These are phyloP conservation scores for Okamejei kenojei DNA, from an alignment of 2,797 vertebrate species.

Conservation along the genomic window DNA sequence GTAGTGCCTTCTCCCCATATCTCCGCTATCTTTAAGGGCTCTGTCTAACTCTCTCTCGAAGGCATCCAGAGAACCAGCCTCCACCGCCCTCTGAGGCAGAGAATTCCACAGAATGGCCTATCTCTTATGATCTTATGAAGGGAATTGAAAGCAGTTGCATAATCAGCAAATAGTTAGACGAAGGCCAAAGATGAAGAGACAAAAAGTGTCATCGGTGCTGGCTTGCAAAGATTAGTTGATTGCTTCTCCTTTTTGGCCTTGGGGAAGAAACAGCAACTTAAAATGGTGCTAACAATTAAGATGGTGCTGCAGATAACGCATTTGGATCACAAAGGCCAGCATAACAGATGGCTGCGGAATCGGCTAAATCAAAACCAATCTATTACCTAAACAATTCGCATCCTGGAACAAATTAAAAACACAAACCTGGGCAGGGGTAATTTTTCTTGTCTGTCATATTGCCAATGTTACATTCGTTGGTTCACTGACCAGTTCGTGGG, in stretches of 20 bases:
- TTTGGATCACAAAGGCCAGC: not conserved
- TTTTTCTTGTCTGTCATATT: slow-evolving; percentile 13
- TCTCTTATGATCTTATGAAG: too few species aligned
- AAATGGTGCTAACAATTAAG: not conserved
- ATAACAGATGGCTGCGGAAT: not conserved
- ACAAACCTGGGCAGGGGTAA: not conserved
- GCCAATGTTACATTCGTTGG: slow-evolving; percentile 6
- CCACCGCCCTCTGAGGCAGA: too few species aligned
- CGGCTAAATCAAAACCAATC: not conserved
- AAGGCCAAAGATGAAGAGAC: too few species aligned
- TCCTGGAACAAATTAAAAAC: not conserved
- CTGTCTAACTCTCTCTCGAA: too few species aligned
- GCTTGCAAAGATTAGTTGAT: not conserved
- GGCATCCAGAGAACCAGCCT: too few species aligned
- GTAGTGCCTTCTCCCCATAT: too few species aligned
- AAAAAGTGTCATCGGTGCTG: not conserved
- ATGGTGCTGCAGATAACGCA: not conserved
- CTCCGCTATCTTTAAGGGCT: too few species aligned
- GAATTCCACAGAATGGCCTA: too few species aligned
- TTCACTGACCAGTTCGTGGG: slow-evolving; percentile 18
- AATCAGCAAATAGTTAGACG: too few species aligned
- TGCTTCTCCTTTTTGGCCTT: not conserved
- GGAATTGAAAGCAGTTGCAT: too few species aligned
- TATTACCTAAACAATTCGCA: slow-evolving; percentile 15
- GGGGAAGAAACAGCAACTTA: not conserved